Base-by-base conservation (phyloP, 2,113 vertebrate genomes). In the Macroglossus sobrinus region DNA sequence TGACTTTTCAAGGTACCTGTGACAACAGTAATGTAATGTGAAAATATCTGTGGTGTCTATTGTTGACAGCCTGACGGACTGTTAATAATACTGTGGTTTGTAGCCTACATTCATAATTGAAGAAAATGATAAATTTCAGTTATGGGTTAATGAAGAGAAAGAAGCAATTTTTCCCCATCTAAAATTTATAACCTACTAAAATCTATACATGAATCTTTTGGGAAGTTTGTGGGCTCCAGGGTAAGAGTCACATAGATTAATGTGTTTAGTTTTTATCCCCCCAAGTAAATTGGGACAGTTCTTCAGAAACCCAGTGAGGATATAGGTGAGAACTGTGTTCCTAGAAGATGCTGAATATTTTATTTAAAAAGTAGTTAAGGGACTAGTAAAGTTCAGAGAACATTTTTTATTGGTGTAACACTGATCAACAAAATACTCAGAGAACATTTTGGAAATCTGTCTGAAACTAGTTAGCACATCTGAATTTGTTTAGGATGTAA, bases 41-140 rank as follows among this genome's bases (percentile, higher is more conserved):
- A 87, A 92, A 94, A 91, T 81, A 93, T 95, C 80, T 91, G 33
- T 45, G 22, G 11, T 95, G 28, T 88, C 64, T 94, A 5, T 35
- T 95, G 85, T 84, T 80, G 76, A 94, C 30, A 91, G 22, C n/a
- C 76, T 80, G 12, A 63, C n/a, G 45, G 53, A 76, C 19, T 89
- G 38, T 24, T 57, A 91, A 91, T 85, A 93, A 81, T 81, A 61
- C 30, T 59, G 33, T 28, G 1, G 47, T 91, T 81, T 84, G 10
- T 50, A 84, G 6, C 5, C 26, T 88, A 84, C 7, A 89, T 76
- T 88, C 4, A 26, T 76, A 95, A 72, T 30, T 88, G 53, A 95
- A 85, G 5, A 3, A 94, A 81, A 79, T 40, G 21, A 80, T 84
- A 84, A 57, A 91, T 85, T 94, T 96, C 80, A 91, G 40, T 71